Evolutionary conservation across 2,888 invertebrate species (phyloP), one percentile per base, ranked within the genome.

Genomic region (Mythimna pallens): DNA sequence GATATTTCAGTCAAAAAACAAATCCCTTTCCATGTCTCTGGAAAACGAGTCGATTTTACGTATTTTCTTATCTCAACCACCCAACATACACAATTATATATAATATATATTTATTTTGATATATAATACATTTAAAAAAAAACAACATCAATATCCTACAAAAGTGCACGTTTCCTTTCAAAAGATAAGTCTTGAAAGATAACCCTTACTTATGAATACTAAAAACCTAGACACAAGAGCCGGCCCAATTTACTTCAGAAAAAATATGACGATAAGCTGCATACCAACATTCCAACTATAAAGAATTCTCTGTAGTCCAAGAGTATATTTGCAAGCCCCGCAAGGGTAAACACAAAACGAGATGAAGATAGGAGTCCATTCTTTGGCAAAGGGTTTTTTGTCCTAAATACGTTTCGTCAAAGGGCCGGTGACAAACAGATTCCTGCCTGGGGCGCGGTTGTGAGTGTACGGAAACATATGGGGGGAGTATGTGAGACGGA

Each of bases 391-490:
- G 92, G 93, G 90, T 91, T 87, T 83, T 86, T 92, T 91, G 92
- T 89, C 92, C 93, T 92, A 93, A 93, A 93, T 93, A 91, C 92
- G 92, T 90, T 89, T 90, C 92, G 91, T 93, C 93, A 92, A 92
- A 93, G 92, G 93, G 87, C 87, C 90, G 86, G 90, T 91, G 93
- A 93, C 93, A 92, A 92, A 93, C 93, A 92, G 91, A 93, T 93
- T 92, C 93, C 91, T 81, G 90, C 93, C 92, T 71, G 82, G 84
- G 92, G 93, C 91, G 87, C 82, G 86, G 85, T 87, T 83, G 80
- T 76, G 80, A 76, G 78, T 76, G 61, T 55, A 2, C 36, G 59
- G 40, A 55, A 74, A 87, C 71, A 89, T 80, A 91, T 88, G 88
- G 85, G 63, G 47, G 4, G 34, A 3, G 0, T 57, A 68, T 64